Base-by-base conservation (phyloP, 2,888 invertebrate species). In the Brachycybe producta region DNA sequence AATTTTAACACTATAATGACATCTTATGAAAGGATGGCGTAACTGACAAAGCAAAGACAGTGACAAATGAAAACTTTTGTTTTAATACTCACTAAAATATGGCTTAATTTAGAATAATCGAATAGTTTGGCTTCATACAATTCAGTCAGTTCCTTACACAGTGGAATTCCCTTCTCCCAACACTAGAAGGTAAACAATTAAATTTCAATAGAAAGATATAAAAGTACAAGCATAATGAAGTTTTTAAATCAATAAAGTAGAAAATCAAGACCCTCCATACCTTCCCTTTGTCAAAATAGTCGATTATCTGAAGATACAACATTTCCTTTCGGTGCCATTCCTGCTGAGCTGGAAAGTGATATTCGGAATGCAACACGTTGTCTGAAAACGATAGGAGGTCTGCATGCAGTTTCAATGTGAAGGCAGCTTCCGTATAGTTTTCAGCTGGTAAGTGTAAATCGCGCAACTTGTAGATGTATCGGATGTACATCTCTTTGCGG, bases 101-200 rank as follows among this genome's bases (percentile, higher is more conserved):
- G 79, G 58, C 88, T 84, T 15, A 94, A 72, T 53, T 88, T 85
- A 44, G 80, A 80, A 66, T 91, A 94, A 69, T 91, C 86, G 63
- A 84, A 90, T 17, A 87, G 70, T 55, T 80, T 79, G 11, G 77
- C 80, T 67, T 94, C 92, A 66, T 94, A 92, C 1, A 91, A 71
- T 11, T 78, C 75, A 0, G 86, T 87, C 55, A 95, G 67, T 64
- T 92, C 91, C 62, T 92, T 90, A 57, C 90, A 82, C 34, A 95
- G 65, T 0, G 91, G 90, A 32, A 94, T 80, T 1, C 91, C 92
- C 69, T 91, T 88, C 64, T 95, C 95, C 94, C 94, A 95, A 60
- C 90, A 86, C 79, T 83, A 64, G 30, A 72, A 57, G n/a, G n/a
- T 67, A 32, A 51, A 52, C 43, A 50, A 26, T 23, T 21, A 35